Base-by-base conservation (phyloP, 2,888 invertebrate species). In the Doris montereyensis region DNA sequence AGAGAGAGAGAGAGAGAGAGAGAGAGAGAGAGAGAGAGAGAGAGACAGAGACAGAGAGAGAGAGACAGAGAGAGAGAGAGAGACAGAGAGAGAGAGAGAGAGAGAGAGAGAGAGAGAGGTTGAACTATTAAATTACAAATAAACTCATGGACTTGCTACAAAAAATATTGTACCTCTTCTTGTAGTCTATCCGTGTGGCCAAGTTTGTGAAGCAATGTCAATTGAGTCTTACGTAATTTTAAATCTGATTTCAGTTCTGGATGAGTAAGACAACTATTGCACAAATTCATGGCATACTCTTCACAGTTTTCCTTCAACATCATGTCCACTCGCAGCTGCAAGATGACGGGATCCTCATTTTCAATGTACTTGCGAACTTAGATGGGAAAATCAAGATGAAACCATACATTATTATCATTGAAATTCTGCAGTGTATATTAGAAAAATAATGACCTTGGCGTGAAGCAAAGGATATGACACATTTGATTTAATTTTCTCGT, bases 261-360 rank as follows among this genome's bases (percentile, higher is more conserved):
- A 78, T 89, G 88, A 58, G 84, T 85, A n/a, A 87, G 81, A 70
- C 88, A 88, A 87, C 89, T 90, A 73, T 84, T 84, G 77, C 89
- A 89, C 35, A 90, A 86, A 82, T 90, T 90, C n/a, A 88, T 84
- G 3, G 90, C 90, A 84, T 88, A 89, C 81, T 88, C 89, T 80
- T 90, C 89, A 82, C 89, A 90, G 80, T 89, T 90, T 71, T 88
- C 88, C 79, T 90, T 87, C 73, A 90, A 85, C 85, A 90, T 85
- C 85, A 90, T 86, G 80, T 89, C 89, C 4, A 90, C 87, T 1
- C 90, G 86, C 58, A 90, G 83, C 67, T 87, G 87, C 41, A 89
- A 81, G 17, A 89, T 86, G 68, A 87, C 85, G 0, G 88, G 86
- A 73, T 88, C 88, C 74, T 88, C 86, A 30, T 83, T 83, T 28